Conservation (phyloP, 1,140 invertebrate species). For the Callitettix versicolor region DNA sequence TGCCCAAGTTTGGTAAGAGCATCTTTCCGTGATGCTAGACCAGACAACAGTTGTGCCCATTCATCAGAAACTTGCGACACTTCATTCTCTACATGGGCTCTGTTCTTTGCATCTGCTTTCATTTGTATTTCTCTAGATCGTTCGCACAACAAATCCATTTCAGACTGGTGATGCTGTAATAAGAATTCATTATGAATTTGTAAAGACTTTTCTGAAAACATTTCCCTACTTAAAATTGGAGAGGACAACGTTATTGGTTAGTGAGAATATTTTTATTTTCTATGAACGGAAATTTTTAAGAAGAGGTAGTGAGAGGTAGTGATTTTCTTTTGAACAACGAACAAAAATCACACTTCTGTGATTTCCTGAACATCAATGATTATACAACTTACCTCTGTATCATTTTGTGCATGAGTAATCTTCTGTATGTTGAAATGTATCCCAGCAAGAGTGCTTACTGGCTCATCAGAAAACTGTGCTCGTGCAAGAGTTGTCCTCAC, state of each 20-base stretch:
- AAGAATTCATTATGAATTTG: slow-evolving; percentile 3
- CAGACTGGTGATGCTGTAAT: slow-evolving; percentile 46
- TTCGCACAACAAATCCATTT: slow-evolving; percentile 53
- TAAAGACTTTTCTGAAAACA: background rate
- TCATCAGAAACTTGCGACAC: slow-evolving; percentile 50
- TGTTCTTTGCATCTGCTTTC: slow-evolving; percentile 50
- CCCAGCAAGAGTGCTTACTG: slow-evolving; percentile 60
- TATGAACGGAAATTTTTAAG: too few species aligned
- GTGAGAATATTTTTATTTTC: too few species aligned
- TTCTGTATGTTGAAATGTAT: slow-evolving; percentile 72
- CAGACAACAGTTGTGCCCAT: slow-evolving; percentile 61
- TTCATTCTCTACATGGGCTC: slow-evolving; percentile 47
- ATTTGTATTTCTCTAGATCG: slow-evolving; percentile 49
- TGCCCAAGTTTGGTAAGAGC: slow-evolving; percentile 51
- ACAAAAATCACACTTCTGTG: too few species aligned
- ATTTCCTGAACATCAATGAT: too few species aligned
- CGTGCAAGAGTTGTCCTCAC: slow-evolving; percentile 60
- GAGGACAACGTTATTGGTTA: too few species aligned
- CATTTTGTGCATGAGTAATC: slow-evolving; percentile 60
- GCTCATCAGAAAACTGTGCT: slow-evolving; percentile 60
- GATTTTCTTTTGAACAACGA: too few species aligned
- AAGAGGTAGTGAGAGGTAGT: too few species aligned
- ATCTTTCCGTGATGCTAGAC: slow-evolving; percentile 52
- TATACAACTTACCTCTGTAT: slow-evolving; percentile 56
- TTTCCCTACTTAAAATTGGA: too few species aligned